phyloP scores from a whole-genome alignment of 1,140 invertebrate species.

The Philotrypesis tridentata region DNA sequence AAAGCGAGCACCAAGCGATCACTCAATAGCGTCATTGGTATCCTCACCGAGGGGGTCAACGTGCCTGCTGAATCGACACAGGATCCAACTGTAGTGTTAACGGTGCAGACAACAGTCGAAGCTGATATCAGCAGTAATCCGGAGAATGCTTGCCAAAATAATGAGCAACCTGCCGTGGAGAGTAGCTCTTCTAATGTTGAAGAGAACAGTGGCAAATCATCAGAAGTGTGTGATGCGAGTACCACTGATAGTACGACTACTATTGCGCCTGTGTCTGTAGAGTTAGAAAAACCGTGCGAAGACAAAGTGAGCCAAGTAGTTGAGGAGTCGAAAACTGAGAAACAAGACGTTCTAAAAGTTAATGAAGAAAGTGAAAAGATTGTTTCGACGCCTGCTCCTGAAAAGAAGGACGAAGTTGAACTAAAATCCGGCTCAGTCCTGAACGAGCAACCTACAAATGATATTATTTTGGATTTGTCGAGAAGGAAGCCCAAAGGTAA shows the following conservation, averaged over 20 bases:
- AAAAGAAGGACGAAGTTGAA: conserved; percentile 13
- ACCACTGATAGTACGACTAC: background rate
- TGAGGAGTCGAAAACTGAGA: background rate
- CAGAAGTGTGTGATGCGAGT: background rate
- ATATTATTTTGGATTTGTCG: conserved; percentile 70
- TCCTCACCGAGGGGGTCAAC: conserved; percentile 70
- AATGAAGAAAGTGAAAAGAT: background rate
- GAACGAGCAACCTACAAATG: conserved; percentile 55
- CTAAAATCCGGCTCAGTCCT: background rate
- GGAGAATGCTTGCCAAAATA: conserved; percentile 52
- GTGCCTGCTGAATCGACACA: conserved; percentile 67
- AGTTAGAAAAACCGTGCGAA: background rate
- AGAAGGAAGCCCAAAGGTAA: conserved; percentile 66
- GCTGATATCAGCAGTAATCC: conserved; percentile 49
- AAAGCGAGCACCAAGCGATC: conserved; percentile 59
- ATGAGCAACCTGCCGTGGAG: conserved; percentile 40
- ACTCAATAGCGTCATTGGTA: conserved; percentile 69
- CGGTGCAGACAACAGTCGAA: conserved; percentile 62
- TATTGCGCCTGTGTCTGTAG: conserved; percentile 1
- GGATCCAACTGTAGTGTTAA: conserved; percentile 66
- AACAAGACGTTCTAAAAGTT: background rate
- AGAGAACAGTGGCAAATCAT: background rate
- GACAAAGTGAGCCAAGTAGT: conserved; percentile 21
- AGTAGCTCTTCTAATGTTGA: conserved; percentile 14
- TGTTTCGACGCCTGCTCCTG: background rate